Evolutionary conservation across 2,113 vertebrate genomes (phyloP), one percentile per base, ranked within the genome.

Genomic region (Hippolais icterina): DNA sequence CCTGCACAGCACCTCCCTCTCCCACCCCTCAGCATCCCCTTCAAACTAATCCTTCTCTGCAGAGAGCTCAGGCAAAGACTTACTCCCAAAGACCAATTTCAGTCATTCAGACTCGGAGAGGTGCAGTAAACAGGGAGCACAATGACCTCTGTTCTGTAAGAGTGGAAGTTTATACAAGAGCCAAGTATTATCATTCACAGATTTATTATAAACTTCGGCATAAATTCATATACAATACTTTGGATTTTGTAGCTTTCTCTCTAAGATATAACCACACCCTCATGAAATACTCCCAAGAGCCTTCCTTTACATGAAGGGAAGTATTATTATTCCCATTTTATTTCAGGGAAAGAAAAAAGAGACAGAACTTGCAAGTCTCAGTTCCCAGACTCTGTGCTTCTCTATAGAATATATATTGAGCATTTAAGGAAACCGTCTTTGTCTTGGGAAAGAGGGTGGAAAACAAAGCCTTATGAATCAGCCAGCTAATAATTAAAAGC

Each of bases 401-500:
- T 85, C 77, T 90, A 70, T 17, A 92, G 77, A 87, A 81, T 41
- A 61, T 47, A 82, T 41, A 82, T 33, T 29, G 28, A 78, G 52
- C 68, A 77, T 83, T 94, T 79, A 82, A 66, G 37, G 46, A 69
- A 89, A 84, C 23, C n/a, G 47, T 20, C 46, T 66, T 94, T 85
- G 92, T 72, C 64, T 93, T 91, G 77, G 61, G 91, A 92, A 87
- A 82, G 56, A 74, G 59, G 31, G 27, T 60, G 1, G 76, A 90
- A 94, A 95, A 89, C 92, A 94, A 95, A 94, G 71, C 61, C 76
- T 93, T 74, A 66, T 41, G 85, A 92, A 94, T 83, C 88, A 96
- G 79, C 83, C 85, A 94, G 92, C 76, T 93, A 94, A 92, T 90
- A 96, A 97, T 96, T 97, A 96, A 95, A 90, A 93, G 88, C 92